Percentiles rank a stretch among this genome's conserved stretches.
Evolutionary conservation across 2,113 vertebrate species (phyloP).

Genomic region (Gracilinanus agilis): DNA sequence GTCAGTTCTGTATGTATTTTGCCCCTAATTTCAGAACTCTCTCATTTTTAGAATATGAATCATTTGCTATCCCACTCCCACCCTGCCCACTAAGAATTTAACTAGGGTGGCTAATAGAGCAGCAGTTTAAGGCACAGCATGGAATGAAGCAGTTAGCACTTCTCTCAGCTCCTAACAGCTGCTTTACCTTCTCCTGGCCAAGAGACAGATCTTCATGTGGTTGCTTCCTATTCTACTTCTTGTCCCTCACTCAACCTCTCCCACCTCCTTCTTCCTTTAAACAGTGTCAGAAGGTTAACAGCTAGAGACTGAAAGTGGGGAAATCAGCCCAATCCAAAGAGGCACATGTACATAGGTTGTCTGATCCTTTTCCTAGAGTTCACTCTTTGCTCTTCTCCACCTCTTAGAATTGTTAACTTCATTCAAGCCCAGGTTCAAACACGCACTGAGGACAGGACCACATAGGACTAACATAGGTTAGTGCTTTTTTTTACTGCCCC

Average conservation of each 20-base stretch:
- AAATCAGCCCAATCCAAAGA: background rate
- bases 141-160: background rate
- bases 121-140: background rate
- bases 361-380: background rate
- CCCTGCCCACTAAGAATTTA: background rate
- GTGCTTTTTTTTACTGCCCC: background rate
- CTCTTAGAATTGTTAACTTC: background rate
- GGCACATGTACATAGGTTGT: background rate
- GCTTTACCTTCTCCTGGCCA: background rate
- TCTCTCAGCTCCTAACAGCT: background rate
- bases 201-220: background rate
- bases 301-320: background rate
- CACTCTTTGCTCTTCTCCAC: background rate
- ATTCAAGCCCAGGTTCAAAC: background rate
- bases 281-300: background rate
- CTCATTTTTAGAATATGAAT: background rate
- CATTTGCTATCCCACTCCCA: background rate
- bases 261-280: background rate
- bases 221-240: background rate
- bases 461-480: background rate
- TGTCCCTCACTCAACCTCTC: background rate
- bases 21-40: background rate
- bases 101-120: background rate
- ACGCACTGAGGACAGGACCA: background rate
- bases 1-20: background rate